These are phyloP conservation scores for Psylliodes chrysocephalus DNA, from an alignment of 2,888 invertebrate species.

Conservation along the genomic window DNA sequence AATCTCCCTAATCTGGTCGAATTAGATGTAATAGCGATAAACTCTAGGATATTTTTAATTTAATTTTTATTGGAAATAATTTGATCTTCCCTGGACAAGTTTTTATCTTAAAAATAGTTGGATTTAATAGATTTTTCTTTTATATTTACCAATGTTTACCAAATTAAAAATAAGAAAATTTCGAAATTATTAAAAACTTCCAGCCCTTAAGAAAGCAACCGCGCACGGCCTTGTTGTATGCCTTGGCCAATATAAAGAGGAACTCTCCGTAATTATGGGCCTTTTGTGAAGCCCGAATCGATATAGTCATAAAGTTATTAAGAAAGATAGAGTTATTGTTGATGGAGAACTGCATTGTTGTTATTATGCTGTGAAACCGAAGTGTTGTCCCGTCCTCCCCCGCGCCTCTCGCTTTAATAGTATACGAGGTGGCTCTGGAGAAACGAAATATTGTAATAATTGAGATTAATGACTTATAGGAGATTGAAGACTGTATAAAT, in stretches of 20 bases:
- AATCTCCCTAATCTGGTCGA: too few relatives aligned
- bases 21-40: too few relatives aligned
- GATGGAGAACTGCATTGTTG: slow-evolving; percentile 42
- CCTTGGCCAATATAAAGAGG: slow-evolving; percentile 23
- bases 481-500: too few relatives aligned
- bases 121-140: too few relatives aligned
- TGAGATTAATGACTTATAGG: too few relatives aligned
- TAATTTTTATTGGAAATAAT: too few relatives aligned
- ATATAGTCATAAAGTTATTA: slow-evolving; percentile 46
- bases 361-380: slow-evolving; percentile 40
- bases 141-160: too few relatives aligned
- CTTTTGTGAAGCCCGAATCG: slow-evolving; percentile 38
- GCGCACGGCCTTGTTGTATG: slow-evolving; percentile 17
- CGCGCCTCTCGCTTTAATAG: slow-evolving; percentile 33
- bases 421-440: slow-evolving; percentile 26
- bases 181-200: background rate
- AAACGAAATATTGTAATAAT: too few relatives aligned
- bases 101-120: too few relatives aligned
- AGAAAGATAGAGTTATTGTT: slow-evolving; percentile 48
- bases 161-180: background rate
- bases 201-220: background rate
- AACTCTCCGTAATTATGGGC: slow-evolving; percentile 30
- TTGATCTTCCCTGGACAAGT: too few relatives aligned
- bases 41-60: too few relatives aligned
- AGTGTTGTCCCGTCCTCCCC: slow-evolving; percentile 30